These are phyloP conservation scores for Eupithecia abbreviata DNA, from an alignment of 2,888 invertebrate species.

Conservation along the genomic window DNA sequence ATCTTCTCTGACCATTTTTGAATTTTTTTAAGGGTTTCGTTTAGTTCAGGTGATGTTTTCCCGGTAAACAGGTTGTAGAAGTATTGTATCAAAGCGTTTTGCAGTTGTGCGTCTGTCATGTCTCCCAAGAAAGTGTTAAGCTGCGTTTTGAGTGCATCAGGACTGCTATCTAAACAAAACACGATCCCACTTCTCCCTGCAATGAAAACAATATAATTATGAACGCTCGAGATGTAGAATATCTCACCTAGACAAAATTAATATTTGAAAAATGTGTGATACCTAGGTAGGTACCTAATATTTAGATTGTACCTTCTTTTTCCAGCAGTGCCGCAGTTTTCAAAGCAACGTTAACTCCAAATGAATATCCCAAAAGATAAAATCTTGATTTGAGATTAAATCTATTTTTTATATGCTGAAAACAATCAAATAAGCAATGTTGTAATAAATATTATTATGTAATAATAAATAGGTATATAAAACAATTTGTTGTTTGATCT, in stretches of 20 bases:
- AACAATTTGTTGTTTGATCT: too few species aligned
- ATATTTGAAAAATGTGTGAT: too few species aligned
- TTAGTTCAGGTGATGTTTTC: conserved; percentile 38
- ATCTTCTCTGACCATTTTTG: conserved; percentile 48
- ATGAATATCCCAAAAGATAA: conserved; percentile 1
- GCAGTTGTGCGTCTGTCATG: conserved; percentile 47
- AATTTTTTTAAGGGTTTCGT: conserved; percentile 32
- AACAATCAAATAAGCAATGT: not conserved
- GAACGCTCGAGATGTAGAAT: too few species aligned
- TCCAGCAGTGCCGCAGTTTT: conserved; percentile 4
- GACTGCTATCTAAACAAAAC: conserved; percentile 58
- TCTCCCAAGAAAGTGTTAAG: conserved; percentile 50
- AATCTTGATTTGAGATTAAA: conserved; percentile 39
- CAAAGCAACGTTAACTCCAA: conserved; percentile 10
- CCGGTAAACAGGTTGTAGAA: conserved; percentile 47
- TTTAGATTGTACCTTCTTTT: conserved; percentile 1
- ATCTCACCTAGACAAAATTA: too few species aligned
- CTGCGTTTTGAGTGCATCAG: conserved; percentile 51
- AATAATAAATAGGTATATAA: too few species aligned
- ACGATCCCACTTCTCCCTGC: conserved; percentile 45
- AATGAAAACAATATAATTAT: too few species aligned
- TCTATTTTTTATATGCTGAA: conserved; percentile 43
- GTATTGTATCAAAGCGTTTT: conserved; percentile 48
- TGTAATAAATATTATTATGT: not conserved
- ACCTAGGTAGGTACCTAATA: too few species aligned